Conservation (phyloP, 2,888 invertebrate species). For the Tuta absoluta region DNA sequence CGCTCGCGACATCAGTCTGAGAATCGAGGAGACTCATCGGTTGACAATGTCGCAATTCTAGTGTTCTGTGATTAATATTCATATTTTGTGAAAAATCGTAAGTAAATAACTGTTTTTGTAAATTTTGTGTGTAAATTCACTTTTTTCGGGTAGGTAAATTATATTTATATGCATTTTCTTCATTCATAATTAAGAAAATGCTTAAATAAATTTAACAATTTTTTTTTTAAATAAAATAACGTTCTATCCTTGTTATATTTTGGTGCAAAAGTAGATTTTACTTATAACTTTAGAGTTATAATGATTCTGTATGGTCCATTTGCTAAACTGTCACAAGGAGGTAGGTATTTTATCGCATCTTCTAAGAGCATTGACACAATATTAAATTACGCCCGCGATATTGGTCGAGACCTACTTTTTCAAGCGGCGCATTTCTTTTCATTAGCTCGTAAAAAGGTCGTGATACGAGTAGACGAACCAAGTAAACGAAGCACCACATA, state of each 20-base stretch:
- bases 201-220: too few relatives aligned
- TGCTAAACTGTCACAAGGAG: neutral
- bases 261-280: too few relatives aligned
- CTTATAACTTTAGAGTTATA: too few relatives aligned
- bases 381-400: conserved; percentile 34
- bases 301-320: neutral
- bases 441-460: conserved; percentile 34
- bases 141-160: neutral
- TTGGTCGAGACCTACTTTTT: conserved; percentile 34
- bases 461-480: conserved; percentile 20
- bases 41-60: conserved; percentile 25
- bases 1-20: neutral
- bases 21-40: conserved; percentile 28
- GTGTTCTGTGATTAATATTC: conserved; percentile 19
- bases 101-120: too few relatives aligned
- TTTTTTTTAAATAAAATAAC: too few relatives aligned
- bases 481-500: neutral
- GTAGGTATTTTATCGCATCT: neutral
- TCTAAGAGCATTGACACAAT: conserved; percentile 24
- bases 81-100: conserved; percentile 23
- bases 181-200: too few relatives aligned
- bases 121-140: too few relatives aligned
- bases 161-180: neutral
- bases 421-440: conserved; percentile 34
- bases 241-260: too few relatives aligned